Evolutionary conservation across 2,113 vertebrate species (phyloP).

Genomic region (Pungitius pungitius): DNA sequence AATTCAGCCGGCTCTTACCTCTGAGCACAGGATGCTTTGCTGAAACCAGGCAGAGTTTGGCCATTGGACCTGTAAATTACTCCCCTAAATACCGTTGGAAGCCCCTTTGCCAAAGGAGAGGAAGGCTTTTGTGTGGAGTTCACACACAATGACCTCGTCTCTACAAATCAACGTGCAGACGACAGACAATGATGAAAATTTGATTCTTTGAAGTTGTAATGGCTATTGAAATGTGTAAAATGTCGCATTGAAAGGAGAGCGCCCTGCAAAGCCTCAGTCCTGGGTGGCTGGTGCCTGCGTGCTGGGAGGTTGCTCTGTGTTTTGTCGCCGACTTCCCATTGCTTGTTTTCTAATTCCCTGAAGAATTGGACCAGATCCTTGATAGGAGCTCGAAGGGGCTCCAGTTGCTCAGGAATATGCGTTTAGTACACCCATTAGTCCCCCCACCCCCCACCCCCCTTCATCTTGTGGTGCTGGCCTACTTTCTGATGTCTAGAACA

Average conservation of each 20-base stretch:
- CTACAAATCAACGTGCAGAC: slow-evolving; percentile 92
- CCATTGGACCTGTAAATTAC: slow-evolving; percentile 86
- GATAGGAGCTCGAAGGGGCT: slow-evolving; percentile 75
- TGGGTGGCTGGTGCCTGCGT: slow-evolving; percentile 92
- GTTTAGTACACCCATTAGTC: slow-evolving; percentile 44
- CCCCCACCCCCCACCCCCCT: slow-evolving; percentile 48
- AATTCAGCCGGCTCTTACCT: slow-evolving; percentile 68
- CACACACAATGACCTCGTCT: slow-evolving; percentile 88
- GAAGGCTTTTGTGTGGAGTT: slow-evolving; percentile 88
- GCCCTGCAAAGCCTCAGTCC: slow-evolving; percentile 85
- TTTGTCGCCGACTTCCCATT: slow-evolving; percentile 93
- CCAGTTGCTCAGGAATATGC: slow-evolving; percentile 71
- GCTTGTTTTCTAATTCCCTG: slow-evolving; percentile 89
- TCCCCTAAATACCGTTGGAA: slow-evolving; percentile 85
- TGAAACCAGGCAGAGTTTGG: slow-evolving; percentile 83
- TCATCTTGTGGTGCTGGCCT: slow-evolving; percentile 50
- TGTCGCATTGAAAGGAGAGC: slow-evolving; percentile 92
- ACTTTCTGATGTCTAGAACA: slow-evolving; percentile 65
- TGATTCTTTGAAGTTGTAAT: slow-evolving; percentile 99
- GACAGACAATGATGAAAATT: slow-evolving; percentile 98
- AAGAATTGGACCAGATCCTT: slow-evolving; percentile 77
- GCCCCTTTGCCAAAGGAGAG: slow-evolving; percentile 82
- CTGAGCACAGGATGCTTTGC: slow-evolving; percentile 80
- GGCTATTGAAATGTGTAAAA: slow-evolving; percentile 98
- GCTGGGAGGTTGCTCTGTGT: slow-evolving; percentile 94